Percentiles rank a stretch among this genome's conserved stretches.
Conservation (phyloP, 30 jellyfish, hydroid and myxozoan species). For the Mastigias papua region DNA sequence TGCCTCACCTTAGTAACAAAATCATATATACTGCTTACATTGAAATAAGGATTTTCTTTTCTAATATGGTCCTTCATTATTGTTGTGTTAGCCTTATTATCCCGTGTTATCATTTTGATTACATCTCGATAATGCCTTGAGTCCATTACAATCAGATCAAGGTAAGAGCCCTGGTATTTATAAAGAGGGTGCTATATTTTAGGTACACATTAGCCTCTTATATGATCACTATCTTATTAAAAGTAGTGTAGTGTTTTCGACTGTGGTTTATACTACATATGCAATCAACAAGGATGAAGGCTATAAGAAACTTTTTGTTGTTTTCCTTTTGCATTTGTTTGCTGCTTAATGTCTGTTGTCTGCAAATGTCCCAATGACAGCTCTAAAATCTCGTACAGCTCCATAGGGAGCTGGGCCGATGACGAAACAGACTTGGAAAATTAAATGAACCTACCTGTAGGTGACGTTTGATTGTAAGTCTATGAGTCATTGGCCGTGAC, state of each 20-base stretch:
- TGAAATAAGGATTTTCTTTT: neutral
- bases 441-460: constrained; percentile 59
- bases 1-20: neutral
- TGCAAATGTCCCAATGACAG: constrained; percentile 48
- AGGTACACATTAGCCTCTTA: neutral
- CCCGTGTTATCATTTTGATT: neutral
- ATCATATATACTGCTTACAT: neutral
- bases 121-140: neutral
- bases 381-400: constrained; percentile 60
- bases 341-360: neutral
- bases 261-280: neutral
- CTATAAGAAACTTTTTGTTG: neutral
- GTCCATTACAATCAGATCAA: neutral
- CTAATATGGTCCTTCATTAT: neutral
- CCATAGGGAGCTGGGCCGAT: constrained; percentile 60
- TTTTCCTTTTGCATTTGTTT: neutral
- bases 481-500: constrained; percentile 60
- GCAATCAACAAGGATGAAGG: neutral
- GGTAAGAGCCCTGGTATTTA: neutral
- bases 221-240: no score
- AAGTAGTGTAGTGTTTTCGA: neutral
- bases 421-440: constrained; percentile 46
- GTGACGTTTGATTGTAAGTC: constrained; percentile 45
- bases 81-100: neutral
- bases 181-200: neutral